Base-by-base conservation (phyloP, 1,140 invertebrate genomes). In the Trachymyrmex cornetzi region DNA sequence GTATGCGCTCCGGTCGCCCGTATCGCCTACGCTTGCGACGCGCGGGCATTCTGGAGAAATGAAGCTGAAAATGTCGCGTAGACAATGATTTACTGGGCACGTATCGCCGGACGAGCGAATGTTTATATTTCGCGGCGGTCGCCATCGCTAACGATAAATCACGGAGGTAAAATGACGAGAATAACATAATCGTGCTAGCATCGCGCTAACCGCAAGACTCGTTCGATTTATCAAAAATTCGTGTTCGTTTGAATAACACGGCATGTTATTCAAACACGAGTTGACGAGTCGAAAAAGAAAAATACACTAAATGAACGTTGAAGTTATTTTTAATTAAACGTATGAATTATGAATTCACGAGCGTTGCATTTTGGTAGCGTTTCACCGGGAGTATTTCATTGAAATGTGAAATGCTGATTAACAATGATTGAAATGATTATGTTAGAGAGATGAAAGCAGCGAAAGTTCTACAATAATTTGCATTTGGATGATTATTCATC, bases 1-100 rank as follows among this genome's bases (percentile, higher is more conserved):
- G 86, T 59, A 30, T 27, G 86, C 48, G 24, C 55, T 24, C 27
- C 57, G 38, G n/a, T 67, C 77, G 19, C 24, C 7, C 27, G 72
- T 55, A 57, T 85, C 87, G 79, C 66, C 72, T 44, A 63, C 48
- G 71, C 67, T 72, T n/a, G 57, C 57, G 9, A 44, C 38, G 11
- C 11, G 38, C 38, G 38, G 38, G 38, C 69, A 86, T 88, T 12
- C 88, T 67, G 61, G 69, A 88, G 74, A 80, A 84, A 88, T 88
- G 69, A 89, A 86, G 71, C 66, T 27, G 80, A 84, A 75, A 84
- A 84, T 63, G 80, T 84, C 80, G 55, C 71, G 69, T 12, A 12
- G 57, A 61, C 69, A 24, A 57, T 84, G 80, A 84, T 84, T 84
- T 84, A 84, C 27, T 22, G 14, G 16, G 55, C 24, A 24, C 53